Evolutionary conservation across 2,888 invertebrate genomes (phyloP).

Genomic region (Corythucha ciliata): DNA sequence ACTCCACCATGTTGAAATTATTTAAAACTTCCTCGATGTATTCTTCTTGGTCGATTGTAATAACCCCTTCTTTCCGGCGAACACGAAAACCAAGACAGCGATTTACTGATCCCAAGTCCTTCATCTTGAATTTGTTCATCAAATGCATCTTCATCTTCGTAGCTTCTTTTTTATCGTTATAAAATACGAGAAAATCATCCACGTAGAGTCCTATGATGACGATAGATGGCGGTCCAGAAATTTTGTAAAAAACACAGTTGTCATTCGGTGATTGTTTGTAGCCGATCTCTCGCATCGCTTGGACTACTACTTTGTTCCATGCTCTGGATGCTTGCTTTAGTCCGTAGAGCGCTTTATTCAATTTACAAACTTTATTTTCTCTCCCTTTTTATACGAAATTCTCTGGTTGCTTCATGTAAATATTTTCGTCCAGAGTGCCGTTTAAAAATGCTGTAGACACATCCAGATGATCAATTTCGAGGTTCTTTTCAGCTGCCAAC

Average conservation of each 20-base stretch:
- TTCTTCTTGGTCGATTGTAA: conserved; percentile 21
- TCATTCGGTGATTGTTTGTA: conserved; percentile 36
- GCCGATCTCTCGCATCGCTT: conserved; percentile 34
- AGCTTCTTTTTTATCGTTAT: conserved; percentile 8
- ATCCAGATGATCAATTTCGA: conserved; percentile 36
- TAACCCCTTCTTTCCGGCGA: conserved; percentile 9
- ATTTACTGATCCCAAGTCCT: conserved; percentile 8
- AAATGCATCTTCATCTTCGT: conserved; percentile 1
- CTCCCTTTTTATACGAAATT: conserved; percentile 35
- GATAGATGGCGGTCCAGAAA: conserved; percentile 11
- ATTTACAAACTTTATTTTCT: conserved; percentile 36
- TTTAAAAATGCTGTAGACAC: conserved; percentile 38
- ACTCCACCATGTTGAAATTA: conserved; percentile 22
- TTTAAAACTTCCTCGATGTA: conserved; percentile 24
- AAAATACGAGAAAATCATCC: conserved; percentile 34
- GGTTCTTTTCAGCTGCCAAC: conserved; percentile 31
- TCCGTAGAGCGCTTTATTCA: conserved; percentile 40
- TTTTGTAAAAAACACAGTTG: conserved; percentile 37
- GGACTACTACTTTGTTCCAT: conserved; percentile 38
- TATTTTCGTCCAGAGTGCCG: conserved; percentile 36
- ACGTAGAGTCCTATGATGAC: conserved; percentile 37
- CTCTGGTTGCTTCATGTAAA: conserved; percentile 39
- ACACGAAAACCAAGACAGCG: conserved; percentile 8
- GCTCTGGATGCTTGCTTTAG: conserved; percentile 40
- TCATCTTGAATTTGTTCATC: conserved; percentile 10